Evolutionary conservation across 2,888 invertebrate genomes (phyloP).

Genomic region (Mamestra brassicae): DNA sequence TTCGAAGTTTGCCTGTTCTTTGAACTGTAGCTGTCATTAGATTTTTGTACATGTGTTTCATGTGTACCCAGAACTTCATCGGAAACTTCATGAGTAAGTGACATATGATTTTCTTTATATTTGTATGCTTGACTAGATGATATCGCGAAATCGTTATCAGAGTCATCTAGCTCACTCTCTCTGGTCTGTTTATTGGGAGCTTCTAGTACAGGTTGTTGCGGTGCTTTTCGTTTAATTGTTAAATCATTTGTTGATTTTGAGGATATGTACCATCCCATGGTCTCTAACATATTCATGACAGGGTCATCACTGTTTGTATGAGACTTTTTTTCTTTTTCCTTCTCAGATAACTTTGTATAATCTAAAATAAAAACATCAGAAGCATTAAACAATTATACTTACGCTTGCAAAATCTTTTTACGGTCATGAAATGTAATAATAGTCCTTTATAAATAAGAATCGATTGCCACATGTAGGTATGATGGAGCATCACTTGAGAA

Average conservation of each 20-base stretch:
- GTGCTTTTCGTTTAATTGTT: not conserved
- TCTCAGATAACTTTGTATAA: not conserved
- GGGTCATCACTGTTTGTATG: not conserved
- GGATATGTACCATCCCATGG: not conserved
- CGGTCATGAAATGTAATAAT: not conserved
- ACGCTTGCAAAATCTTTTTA: not conserved
- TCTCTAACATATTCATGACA: not conserved
- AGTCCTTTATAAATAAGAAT: too few relatives aligned
- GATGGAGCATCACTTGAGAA: too few relatives aligned
- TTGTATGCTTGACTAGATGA: not conserved
- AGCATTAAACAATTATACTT: not conserved
- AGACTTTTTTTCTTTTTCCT: not conserved
- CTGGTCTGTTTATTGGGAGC: not conserved
- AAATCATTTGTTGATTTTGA: not conserved
- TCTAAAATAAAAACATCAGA: not conserved
- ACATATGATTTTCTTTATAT: not conserved
- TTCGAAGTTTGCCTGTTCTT: conserved; percentile 1
- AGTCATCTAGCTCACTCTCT: not conserved
- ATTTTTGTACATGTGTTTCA: not conserved
- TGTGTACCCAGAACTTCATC: not conserved
- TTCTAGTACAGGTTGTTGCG: not conserved
- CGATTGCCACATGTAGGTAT: too few relatives aligned
- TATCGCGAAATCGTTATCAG: not conserved
- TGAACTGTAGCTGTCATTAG: not conserved
- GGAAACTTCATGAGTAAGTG: not conserved